Evolutionary conservation across 2,113 vertebrate species (phyloP).

Genomic region (Dromas ardeola): DNA sequence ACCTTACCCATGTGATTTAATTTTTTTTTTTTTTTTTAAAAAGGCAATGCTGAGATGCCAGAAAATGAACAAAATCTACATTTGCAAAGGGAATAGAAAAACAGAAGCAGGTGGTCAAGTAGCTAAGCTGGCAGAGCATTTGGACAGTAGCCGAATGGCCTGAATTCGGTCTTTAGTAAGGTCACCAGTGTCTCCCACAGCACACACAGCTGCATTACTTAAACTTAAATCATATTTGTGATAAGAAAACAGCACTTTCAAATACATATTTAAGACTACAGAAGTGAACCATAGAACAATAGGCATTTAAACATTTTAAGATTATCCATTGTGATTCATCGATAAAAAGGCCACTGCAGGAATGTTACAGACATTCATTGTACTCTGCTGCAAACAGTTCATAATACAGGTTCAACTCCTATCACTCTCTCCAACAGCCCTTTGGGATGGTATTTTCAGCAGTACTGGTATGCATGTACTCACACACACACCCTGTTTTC

Average conservation of each 20-base stretch:
- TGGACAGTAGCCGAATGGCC: slow-evolving; percentile 45
- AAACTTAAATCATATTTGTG: background rate
- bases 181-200: slow-evolving; percentile 21
- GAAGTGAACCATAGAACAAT: background rate
- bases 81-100: slow-evolving; percentile 63
- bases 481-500: background rate
- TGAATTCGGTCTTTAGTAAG: slow-evolving; percentile 40
- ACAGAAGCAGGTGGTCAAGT: slow-evolving; percentile 70
- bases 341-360: background rate
- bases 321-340: background rate
- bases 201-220: slow-evolving; percentile 13
- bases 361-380: background rate
- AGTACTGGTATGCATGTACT: background rate
- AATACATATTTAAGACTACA: background rate
- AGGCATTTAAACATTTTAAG: background rate
- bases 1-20: background rate
- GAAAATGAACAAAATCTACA: slow-evolving; percentile 49
- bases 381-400: background rate
- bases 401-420: background rate
- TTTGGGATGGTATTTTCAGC: background rate
- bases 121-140: slow-evolving; percentile 56
- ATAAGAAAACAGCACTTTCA: background rate
- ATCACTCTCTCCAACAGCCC: background rate
- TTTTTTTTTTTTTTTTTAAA: background rate
- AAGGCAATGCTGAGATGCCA: slow-evolving; percentile 1